Base-by-base conservation (phyloP, 35 echinoderm and acorn worm species). In the Stichopus chloronotus region DNA sequence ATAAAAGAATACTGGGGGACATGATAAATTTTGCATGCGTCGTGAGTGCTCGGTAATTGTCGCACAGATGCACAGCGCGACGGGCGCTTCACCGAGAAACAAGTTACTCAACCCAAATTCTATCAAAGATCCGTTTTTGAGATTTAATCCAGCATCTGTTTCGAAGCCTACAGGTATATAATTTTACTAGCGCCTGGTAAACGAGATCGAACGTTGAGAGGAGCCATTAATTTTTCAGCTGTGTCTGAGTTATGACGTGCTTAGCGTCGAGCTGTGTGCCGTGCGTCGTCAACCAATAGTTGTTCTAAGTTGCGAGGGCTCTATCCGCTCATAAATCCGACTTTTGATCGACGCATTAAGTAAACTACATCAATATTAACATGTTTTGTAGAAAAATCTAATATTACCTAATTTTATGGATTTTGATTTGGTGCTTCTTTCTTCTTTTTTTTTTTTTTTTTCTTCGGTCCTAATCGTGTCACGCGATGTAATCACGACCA, bases 341-440 rank as follows among this genome's bases (percentile, higher is more conserved):
- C 16, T 77, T 91, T 59, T 91, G 90, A 91, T 91, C 71, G 76
- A 77, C 53, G 90, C 76, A 91, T 91, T 91, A 91, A 91, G 90
- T 91, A 91, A 77, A 79, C 90, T 91, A 91, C 76, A 65, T 91
- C 55, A 91, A 55, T 79, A 91, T 53, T 79, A 91, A 91, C 76
- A 78, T 77, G 69, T 91, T 91, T 77, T 79, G 54, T 17, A 78
- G 72, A 55, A 78, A 91, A 91, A 78, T 91, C 65, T 77, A 91
- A 91, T 78, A 91, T 91, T 91, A 91, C 71, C 90, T 91, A 91
- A 91, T 91, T 91, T 91, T 91, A 91, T 79, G 90, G 90, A 77
- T 91, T 91, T 79, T 91, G 76, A 91, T 91, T 91, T 91, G 69
- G 59, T 91, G 90, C 43, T 78, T 52, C 87, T 25, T 89, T 89